Percentiles rank a stretch among this genome's conserved stretches.
Evolutionary conservation across 2,888 invertebrate species (phyloP).

Genomic region (Mylabris sibirica): DNA sequence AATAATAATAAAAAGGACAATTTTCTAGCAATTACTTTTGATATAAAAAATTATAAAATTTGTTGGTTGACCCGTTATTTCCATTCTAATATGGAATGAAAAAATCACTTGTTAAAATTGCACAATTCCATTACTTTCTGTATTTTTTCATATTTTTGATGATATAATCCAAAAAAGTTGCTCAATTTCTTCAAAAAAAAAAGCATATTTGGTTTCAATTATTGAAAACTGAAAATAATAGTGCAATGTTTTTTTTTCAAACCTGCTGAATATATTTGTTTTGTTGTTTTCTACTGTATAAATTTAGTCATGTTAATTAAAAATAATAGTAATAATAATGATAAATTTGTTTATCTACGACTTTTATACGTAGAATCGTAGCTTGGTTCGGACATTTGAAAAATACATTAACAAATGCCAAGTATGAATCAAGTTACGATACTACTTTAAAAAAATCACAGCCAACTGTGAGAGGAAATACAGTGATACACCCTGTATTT

Average conservation of each 20-base stretch:
- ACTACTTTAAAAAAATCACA: too few species aligned
- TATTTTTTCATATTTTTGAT: neutral
- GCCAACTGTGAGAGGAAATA: too few species aligned
- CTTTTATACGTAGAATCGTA: too few species aligned
- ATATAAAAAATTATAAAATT: neutral
- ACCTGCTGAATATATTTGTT: slow-evolving; percentile 29
- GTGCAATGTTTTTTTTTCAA: slow-evolving; percentile 41
- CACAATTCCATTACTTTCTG: slow-evolving; percentile 33
- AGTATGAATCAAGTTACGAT: too few species aligned
- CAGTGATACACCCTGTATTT: too few species aligned
- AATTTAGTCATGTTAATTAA: slow-evolving; percentile 11
- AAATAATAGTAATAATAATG: neutral
- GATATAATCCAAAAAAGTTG: slow-evolving; percentile 37
- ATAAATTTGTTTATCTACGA: slow-evolving; percentile 16
- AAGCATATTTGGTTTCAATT: neutral
- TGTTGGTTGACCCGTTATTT: too few species aligned
- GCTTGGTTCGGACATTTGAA: too few species aligned
- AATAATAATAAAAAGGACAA: too few species aligned
- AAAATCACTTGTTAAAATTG: slow-evolving; percentile 51
- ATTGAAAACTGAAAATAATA: slow-evolving; percentile 18
- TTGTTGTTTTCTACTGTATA: slow-evolving; percentile 34
- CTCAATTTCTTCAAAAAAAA: slow-evolving; percentile 45
- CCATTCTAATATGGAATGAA: slow-evolving; percentile 35
- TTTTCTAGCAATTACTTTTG: too few species aligned
- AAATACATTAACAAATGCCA: slow-evolving; percentile 44